These are phyloP conservation scores for Heliconius hewitsoni DNA, from an alignment of 1,140 invertebrate species.

Conservation along the genomic window DNA sequence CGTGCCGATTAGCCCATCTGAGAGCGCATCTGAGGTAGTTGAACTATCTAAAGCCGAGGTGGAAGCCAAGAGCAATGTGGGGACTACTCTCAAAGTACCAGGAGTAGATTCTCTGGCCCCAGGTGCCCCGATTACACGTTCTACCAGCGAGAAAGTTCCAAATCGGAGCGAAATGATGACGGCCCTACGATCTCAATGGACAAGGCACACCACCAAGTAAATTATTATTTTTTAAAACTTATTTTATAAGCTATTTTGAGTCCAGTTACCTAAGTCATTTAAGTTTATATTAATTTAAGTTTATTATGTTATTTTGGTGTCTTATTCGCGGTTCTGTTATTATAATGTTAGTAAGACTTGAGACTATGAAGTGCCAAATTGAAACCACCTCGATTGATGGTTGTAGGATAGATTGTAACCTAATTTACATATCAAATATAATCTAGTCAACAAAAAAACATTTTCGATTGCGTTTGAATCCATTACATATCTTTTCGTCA, in stretches of 20 bases:
- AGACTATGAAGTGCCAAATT: slow-evolving; percentile 25
- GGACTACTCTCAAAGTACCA: slow-evolving; percentile 74
- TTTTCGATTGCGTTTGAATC: slow-evolving; percentile 38
- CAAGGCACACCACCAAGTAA: slow-evolving; percentile 92
- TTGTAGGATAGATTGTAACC: slow-evolving; percentile 32
- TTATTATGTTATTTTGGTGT: slow-evolving; percentile 6
- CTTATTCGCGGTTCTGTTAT: neutral
- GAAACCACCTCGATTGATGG: slow-evolving; percentile 22
- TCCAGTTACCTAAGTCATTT: slow-evolving; percentile 50
- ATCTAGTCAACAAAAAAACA: slow-evolving; percentile 40
- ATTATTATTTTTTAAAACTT: slow-evolving; percentile 12
- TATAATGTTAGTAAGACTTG: slow-evolving; percentile 11
- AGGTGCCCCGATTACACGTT: slow-evolving; percentile 87
- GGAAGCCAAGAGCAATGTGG: slow-evolving; percentile 44
- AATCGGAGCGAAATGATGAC: slow-evolving; percentile 91
- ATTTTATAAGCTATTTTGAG: slow-evolving; percentile 40
- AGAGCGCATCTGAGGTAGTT: slow-evolving; percentile 52
- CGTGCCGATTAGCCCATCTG: slow-evolving; percentile 78
- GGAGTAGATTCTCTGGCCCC: slow-evolving; percentile 57
- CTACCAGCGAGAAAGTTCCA: slow-evolving; percentile 91
- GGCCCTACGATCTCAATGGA: slow-evolving; percentile 91
- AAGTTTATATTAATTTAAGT: slow-evolving; percentile 29
- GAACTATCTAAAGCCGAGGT: slow-evolving; percentile 35
- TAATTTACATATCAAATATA: slow-evolving; percentile 60
- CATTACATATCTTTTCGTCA: slow-evolving; percentile 44